Evolutionary conservation across 92 coral and sea anemone species (phyloP).

Genomic region (Siderastrea siderea): DNA sequence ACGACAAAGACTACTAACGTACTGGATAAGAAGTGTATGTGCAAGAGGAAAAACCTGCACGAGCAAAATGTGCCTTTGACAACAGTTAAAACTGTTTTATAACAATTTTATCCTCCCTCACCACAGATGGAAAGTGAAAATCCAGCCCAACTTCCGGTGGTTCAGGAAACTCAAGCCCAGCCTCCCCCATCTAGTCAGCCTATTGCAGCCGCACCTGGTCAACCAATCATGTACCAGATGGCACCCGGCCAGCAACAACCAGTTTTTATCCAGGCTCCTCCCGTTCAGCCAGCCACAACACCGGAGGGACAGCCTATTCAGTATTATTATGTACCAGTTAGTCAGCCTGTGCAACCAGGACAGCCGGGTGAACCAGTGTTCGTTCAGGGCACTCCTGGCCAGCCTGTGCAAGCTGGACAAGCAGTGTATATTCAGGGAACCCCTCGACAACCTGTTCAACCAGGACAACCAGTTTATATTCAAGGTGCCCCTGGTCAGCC

Average conservation of each 20-base stretch:
- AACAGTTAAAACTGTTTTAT: no score
- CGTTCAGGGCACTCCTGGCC: background rate
- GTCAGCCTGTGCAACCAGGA: slow-evolving; percentile 9
- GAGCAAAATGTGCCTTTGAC: no score
- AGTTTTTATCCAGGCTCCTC: slow-evolving; percentile 28
- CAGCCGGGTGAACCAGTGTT: slow-evolving; percentile 13
- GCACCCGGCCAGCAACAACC: slow-evolving; percentile 42
- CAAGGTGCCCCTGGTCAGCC: slow-evolving; percentile 1
- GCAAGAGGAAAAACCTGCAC: no score
- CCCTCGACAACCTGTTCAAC: slow-evolving; percentile 3
- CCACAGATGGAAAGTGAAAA: slow-evolving; percentile 35
- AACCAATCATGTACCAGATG: slow-evolving; percentile 51
- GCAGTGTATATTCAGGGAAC: background rate
- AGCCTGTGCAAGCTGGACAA: slow-evolving; percentile 1
- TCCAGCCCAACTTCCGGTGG: slow-evolving; percentile 26
- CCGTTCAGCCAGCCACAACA: slow-evolving; percentile 33
- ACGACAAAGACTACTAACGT: no score
- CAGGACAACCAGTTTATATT: background rate
- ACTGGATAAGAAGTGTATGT: no score
- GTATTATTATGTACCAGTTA: slow-evolving; percentile 25
- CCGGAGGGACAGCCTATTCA: slow-evolving; percentile 47
- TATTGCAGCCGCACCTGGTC: background rate
- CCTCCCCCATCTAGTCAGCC: slow-evolving; percentile 9
- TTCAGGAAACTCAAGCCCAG: background rate
- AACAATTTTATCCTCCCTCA: no score